Evolutionary conservation across 2,888 invertebrate species (phyloP), one percentile per base, ranked within the genome.

Genomic region (Aporophyla nigra): DNA sequence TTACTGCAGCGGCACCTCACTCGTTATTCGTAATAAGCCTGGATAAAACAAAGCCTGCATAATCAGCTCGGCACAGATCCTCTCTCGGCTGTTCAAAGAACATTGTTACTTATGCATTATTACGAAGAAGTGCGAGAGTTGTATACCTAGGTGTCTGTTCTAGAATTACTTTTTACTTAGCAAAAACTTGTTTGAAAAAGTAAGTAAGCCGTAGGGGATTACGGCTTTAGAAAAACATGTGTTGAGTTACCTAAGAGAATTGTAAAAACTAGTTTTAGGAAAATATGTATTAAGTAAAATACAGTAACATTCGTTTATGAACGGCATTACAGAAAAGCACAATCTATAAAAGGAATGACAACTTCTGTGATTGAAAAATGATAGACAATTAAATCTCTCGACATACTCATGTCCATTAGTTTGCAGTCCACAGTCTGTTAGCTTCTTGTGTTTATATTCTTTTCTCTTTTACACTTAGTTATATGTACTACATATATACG

Each of bases 41-140:
- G 74, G 62, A 71, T 85, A 78, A 80, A 75, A 86, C 85, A 83
- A 84, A 87, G 86, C 73, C 83, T 75, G 62, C 65, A 82, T 87
- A 87, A 86, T 85, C 76, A 86, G 81, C 84, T 81, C 69, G 62
- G 53, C 56, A 27, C 75, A 61, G 63, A 71, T 54, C 24, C 74
- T n/a, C 49, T 63, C 70, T 33, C 53, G 53, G 21, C 68, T 51
- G 56, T 33, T 33, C 12, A 54, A 27, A 53, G 16, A 33, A 68
- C 40, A 65, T 63, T 71, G 59, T 58, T 65, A 75, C 61, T 71
- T 73, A 68, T 53, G 40, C 24, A 24, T 58, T 77, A 69, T 65
- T 59, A 71, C 43, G 54, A 71, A 70, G 40, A 40, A 80, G 71
- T 56, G 68, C 14, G 59, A 56, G 24, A 12, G 33, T 33, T 73